Conservation (phyloP, 2,797 vertebrate species). For the Zenarchopterus dispar region DNA sequence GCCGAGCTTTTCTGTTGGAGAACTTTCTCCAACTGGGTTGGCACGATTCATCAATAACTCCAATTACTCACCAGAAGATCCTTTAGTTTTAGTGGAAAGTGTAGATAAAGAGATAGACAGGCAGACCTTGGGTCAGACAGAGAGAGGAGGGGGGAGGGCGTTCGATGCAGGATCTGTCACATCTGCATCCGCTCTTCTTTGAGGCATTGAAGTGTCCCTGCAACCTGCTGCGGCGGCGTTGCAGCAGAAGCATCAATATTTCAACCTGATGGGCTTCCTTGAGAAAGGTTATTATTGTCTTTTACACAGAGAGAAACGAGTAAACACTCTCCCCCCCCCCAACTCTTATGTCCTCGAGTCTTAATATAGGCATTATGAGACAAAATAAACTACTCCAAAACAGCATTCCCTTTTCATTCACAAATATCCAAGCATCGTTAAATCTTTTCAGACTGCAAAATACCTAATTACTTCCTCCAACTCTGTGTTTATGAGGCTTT, state of each 20-base stretch:
- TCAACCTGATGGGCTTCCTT: slow-evolving; percentile 46
- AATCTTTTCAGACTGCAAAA: slow-evolving; percentile 37
- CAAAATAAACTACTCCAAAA: background rate
- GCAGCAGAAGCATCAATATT: slow-evolving; percentile 49
- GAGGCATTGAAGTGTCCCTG: slow-evolving; percentile 46
- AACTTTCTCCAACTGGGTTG: too few species aligned
- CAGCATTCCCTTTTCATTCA: slow-evolving; percentile 24
- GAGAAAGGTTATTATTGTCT: slow-evolving; percentile 59
- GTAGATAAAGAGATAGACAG: background rate
- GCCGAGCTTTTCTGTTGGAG: too few species aligned
- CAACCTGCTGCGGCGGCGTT: slow-evolving; percentile 45
- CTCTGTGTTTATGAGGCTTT: slow-evolving; percentile 19
- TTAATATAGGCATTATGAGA: background rate
- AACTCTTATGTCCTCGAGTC: background rate
- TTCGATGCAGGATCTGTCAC: too few species aligned
- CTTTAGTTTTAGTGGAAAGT: too few species aligned
- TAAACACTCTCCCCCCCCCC: background rate
- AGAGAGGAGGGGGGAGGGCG: background rate
- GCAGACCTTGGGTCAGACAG: background rate
- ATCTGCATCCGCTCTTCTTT: background rate
- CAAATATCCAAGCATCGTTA: slow-evolving; percentile 26
- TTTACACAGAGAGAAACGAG: background rate
- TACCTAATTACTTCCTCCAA: slow-evolving; percentile 36
- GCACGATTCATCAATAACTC: too few species aligned
- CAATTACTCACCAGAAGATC: too few species aligned